Base-by-base conservation (phyloP, 2,113 vertebrate genomes). In the Leiothrix lutea region DNA sequence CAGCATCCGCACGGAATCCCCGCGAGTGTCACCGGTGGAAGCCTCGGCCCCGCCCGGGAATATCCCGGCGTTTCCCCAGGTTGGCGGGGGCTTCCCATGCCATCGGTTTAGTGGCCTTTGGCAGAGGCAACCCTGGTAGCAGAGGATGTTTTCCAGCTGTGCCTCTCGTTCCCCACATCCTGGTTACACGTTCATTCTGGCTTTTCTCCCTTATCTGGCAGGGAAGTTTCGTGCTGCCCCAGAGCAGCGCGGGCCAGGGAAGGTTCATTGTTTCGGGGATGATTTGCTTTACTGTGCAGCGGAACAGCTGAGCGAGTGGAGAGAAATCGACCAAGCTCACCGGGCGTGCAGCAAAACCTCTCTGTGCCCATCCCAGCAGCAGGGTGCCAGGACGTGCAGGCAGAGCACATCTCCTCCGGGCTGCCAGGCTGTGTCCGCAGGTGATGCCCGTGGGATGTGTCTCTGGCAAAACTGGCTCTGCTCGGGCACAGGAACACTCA, bases 361-460 rank as follows among this genome's bases (percentile, higher is more conserved):
- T 1, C 56, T 0, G 1, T 14, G 73, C n/a, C 53, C 0, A 0
- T 33, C 29, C 66, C 35, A 7, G 54, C 9, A 9, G 8, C 73
- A 9, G 15, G 60, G 36, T 65, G 79, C 38, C 13, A 14, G 51
- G 57, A 47, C 4, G 3, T 7, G 33, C n/a, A 58, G 29, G 23
- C 35, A 20, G 44, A 40, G 56, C 80, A 6, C 14, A 3, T 5
- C 6, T 40, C 57, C 60, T 17, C 0, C 1, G 21, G 6, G 78
- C 77, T 57, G 82, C 73, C 0, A 2, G 19, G 38, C 13, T 24
- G 48, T 36, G n/a, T 1, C 77, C 5, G 5, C 7, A 12, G 45
- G 61, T 11, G 31, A 51, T 19, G 38, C 44, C 57, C 8, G 3
- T 7, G 3, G 62, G 57, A 26, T 3, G 18, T 23, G 18, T 23